phyloP scores from a whole-genome alignment of 2,113 vertebrate species.

The Macrotus californicus region DNA sequence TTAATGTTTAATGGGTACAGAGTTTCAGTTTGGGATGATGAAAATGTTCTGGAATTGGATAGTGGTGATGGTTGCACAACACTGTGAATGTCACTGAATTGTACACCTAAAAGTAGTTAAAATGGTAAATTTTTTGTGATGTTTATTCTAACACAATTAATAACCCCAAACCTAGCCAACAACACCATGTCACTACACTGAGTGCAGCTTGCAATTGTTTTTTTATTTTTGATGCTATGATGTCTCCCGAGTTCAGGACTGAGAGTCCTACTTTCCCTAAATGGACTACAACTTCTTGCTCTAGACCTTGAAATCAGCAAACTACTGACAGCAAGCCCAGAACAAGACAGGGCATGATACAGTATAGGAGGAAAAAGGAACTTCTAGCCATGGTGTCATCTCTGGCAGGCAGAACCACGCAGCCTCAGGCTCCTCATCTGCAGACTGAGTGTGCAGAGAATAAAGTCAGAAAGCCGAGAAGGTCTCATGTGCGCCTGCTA shows the following conservation, averaged over 20 bases:
- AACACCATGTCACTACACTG: neutral
- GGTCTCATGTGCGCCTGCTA: neutral
- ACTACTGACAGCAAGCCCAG: neutral
- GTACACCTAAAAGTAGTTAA: neutral
- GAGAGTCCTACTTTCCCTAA: neutral
- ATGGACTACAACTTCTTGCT: neutral
- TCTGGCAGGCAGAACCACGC: neutral
- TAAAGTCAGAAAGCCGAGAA: neutral
- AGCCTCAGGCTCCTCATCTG: neutral
- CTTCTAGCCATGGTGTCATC: neutral
- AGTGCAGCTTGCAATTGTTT: neutral
- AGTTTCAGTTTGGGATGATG: neutral
- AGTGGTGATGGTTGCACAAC: neutral
- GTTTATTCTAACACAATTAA: neutral
- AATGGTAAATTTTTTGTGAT: too few relatives aligned
- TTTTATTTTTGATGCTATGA: neutral
- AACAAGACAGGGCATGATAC: neutral
- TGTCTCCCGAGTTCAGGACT: neutral
- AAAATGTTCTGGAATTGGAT: neutral
- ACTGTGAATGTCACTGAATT: neutral
- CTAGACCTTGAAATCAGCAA: conserved; percentile 4
- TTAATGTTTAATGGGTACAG: neutral
- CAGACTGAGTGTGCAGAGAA: neutral
- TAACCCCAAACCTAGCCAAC: neutral
- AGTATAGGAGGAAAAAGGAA: neutral